phyloP scores from a whole-genome alignment of 2,888 invertebrate genomes.

The Patella pellucida region DNA sequence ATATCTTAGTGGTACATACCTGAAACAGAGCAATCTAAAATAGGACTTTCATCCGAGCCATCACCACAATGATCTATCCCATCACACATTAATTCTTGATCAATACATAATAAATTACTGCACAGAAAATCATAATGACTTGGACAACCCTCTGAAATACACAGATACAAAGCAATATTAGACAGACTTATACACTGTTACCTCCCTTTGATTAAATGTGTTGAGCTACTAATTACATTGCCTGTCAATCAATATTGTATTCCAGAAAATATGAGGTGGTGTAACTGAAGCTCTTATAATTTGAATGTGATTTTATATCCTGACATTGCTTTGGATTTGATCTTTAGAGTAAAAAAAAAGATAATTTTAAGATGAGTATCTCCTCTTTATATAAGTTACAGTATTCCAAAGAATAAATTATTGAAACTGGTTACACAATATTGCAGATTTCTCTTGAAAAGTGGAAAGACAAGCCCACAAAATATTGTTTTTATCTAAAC shows the following conservation, averaged over 20 bases:
- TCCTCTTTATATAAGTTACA: too few relatives aligned
- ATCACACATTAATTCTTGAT: conserved; percentile 91
- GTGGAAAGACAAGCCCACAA: too few relatives aligned
- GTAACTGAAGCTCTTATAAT: too few relatives aligned
- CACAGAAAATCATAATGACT: conserved; percentile 83
- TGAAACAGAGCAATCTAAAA: conserved; percentile 77
- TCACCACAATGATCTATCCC: conserved; percentile 94
- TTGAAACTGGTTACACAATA: too few relatives aligned
- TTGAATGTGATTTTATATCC: too few relatives aligned
- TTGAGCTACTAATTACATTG: background rate
- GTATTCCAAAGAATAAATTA: too few relatives aligned
- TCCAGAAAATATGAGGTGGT: background rate
- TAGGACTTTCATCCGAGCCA: conserved; percentile 89
- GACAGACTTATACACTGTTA: background rate
- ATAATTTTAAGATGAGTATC: too few relatives aligned
- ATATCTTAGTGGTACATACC: conserved; percentile 27
- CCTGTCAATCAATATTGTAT: background rate
- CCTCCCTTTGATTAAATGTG: background rate
- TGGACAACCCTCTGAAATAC: conserved; percentile 51
- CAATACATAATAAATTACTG: conserved; percentile 90
- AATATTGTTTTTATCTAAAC: too few relatives aligned
- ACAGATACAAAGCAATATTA: background rate
- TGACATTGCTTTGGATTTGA: too few relatives aligned
- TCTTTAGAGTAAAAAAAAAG: too few relatives aligned
- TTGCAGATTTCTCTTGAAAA: too few relatives aligned